These are phyloP conservation scores for Philhelius pedissequus DNA, from an alignment of 2,888 invertebrate genomes.

Conservation along the genomic window DNA sequence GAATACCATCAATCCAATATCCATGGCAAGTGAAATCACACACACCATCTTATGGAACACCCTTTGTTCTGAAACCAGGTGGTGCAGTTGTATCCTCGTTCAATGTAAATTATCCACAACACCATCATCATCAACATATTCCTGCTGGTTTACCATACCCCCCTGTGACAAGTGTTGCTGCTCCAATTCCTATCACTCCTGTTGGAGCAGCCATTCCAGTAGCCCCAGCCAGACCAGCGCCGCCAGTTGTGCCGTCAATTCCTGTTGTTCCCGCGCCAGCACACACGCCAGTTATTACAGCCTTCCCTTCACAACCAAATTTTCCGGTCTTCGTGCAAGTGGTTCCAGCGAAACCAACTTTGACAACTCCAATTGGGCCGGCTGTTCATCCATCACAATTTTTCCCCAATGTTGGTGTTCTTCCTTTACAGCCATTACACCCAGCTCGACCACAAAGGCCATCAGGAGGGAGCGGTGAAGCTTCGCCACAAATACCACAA, in stretches of 20 bases:
- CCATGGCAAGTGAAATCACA: conserved; percentile 39
- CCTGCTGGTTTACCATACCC: conserved; percentile 67
- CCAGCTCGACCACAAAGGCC: conserved; percentile 72
- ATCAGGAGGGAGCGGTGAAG: conserved; percentile 74
- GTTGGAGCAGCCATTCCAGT: neutral
- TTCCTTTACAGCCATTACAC: conserved; percentile 60
- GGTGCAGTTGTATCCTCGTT: conserved; percentile 76
- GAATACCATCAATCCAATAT: conserved; percentile 52
- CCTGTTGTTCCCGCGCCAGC: neutral
- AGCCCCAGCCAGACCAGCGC: conserved; percentile 25
- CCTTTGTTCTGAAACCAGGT: conserved; percentile 75
- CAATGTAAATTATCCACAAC: conserved; percentile 76
- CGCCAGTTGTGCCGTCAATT: conserved; percentile 35
- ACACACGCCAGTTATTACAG: conserved; percentile 51
- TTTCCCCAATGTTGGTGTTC: conserved; percentile 70
- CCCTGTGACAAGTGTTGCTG: conserved; percentile 8
- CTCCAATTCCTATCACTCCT: conserved; percentile 22
- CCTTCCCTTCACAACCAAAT: conserved; percentile 69
- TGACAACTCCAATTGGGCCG: conserved; percentile 57
- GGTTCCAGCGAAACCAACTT: conserved; percentile 28
- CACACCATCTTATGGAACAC: conserved; percentile 61
- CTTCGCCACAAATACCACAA: conserved; percentile 75
- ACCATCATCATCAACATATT: conserved; percentile 72
- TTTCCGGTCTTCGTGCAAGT: conserved; percentile 55
- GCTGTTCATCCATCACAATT: conserved; percentile 67